phyloP scores from a whole-genome alignment of 2,888 invertebrate genomes.

The Phoenoteleia sp. region DNA sequence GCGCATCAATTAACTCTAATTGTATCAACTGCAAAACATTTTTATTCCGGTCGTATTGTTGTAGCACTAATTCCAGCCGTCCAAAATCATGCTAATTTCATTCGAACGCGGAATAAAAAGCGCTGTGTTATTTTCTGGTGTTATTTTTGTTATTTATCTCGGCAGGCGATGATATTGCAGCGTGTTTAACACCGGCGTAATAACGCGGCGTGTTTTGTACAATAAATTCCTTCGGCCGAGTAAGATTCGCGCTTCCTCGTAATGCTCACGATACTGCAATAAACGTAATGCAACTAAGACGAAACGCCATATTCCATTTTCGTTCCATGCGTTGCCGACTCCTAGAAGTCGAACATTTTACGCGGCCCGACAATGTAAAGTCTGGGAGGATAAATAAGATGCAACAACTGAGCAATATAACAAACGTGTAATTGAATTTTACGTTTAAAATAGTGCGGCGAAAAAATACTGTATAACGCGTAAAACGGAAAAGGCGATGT shows the following conservation, averaged over 20 bases:
- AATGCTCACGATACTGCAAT: slow-evolving; percentile 69
- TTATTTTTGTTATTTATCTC: slow-evolving; percentile 64
- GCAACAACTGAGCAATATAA: slow-evolving; percentile 21
- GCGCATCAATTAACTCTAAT: slow-evolving; percentile 32
- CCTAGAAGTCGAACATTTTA: slow-evolving; percentile 54
- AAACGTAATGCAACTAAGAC: slow-evolving; percentile 70
- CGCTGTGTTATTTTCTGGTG: slow-evolving; percentile 47
- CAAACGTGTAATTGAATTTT: slow-evolving; percentile 54
- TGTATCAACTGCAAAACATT: slow-evolving; percentile 52
- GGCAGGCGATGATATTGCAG: slow-evolving; percentile 66
- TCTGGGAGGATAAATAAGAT: slow-evolving; percentile 40
- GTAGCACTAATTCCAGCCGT: slow-evolving; percentile 40
- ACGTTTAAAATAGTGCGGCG: slow-evolving; percentile 26
- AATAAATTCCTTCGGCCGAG: slow-evolving; percentile 71
- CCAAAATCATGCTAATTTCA: slow-evolving; percentile 66
- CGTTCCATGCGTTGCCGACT: slow-evolving; percentile 47
- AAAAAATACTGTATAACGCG: slow-evolving; percentile 25
- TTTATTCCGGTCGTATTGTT: slow-evolving; percentile 57
- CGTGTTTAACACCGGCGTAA: slow-evolving; percentile 69
- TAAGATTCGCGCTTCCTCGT: slow-evolving; percentile 71
- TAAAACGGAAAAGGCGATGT: background rate
- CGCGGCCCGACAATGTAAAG: slow-evolving; percentile 46
- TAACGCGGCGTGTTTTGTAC: slow-evolving; percentile 69
- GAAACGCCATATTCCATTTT: slow-evolving; percentile 67
- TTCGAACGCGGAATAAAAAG: slow-evolving; percentile 49